These are phyloP conservation scores for Gopherus flavomarginatus DNA, from an alignment of 2,113 vertebrate genomes.

Conservation along the genomic window DNA sequence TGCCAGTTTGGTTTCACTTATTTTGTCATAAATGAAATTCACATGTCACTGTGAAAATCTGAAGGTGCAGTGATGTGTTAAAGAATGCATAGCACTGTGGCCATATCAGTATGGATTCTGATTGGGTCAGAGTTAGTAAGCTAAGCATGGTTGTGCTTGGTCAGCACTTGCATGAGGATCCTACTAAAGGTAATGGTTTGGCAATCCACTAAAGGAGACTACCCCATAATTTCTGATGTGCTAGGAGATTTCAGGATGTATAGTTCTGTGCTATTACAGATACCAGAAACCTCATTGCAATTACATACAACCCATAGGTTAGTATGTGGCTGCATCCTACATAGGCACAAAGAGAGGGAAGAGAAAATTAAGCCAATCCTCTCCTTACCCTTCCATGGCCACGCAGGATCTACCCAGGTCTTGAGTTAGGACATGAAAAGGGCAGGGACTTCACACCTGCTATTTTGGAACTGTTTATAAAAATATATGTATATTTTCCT, in stretches of 20 bases:
- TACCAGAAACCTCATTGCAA: neutral
- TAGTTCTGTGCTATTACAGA: neutral
- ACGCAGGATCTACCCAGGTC: neutral
- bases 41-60: slow-evolving; percentile 21
- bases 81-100: neutral
- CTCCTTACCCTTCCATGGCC: neutral
- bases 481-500: slow-evolving; percentile 8
- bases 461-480: neutral
- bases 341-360: neutral
- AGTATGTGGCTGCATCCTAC: neutral
- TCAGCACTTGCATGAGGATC: neutral
- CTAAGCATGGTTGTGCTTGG: neutral
- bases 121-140: slow-evolving; percentile 9
- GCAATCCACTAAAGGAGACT: neutral
- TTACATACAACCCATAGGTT: neutral
- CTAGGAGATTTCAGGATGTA: neutral
- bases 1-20: slow-evolving; percentile 10
- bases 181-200: neutral
- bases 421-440: neutral
- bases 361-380: rapidly evolving
- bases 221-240: neutral
- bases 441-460: neutral
- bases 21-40: slow-evolving; percentile 29
- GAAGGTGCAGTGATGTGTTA: neutral
- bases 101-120: neutral